Conservation (phyloP, 2,888 invertebrate genomes). For the Tanytarsus gracilentus region DNA sequence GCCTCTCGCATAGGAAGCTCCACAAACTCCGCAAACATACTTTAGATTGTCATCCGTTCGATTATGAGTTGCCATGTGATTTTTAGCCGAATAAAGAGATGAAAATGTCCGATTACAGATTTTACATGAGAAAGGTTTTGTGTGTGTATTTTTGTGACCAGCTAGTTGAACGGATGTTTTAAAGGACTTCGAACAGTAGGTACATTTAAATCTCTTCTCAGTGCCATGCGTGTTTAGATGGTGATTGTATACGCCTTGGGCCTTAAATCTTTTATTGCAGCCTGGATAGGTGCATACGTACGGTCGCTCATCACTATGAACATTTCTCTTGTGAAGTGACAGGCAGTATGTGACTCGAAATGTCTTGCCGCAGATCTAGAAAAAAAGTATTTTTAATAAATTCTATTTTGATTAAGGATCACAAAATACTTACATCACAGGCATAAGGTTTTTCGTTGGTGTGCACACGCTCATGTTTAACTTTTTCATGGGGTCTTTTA, state of each 20-base stretch:
- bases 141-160: slow-evolving; percentile 72
- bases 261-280: slow-evolving; percentile 66
- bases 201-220: slow-evolving; percentile 65
- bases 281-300: slow-evolving; percentile 55
- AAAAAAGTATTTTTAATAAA: background rate
- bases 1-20: slow-evolving; percentile 62
- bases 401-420: background rate
- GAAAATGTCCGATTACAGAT: slow-evolving; percentile 71
- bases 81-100: slow-evolving; percentile 64
- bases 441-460: slow-evolving; percentile 64
- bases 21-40: slow-evolving; percentile 60
- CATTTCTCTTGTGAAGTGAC: slow-evolving; percentile 66
- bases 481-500: slow-evolving; percentile 67
- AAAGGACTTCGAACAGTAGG: slow-evolving; percentile 68
- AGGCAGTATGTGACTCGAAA: slow-evolving; percentile 73
- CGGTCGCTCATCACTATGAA: slow-evolving; percentile 64
- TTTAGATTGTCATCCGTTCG: slow-evolving; percentile 57
- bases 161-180: slow-evolving; percentile 71
- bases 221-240: slow-evolving; percentile 66
- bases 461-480: slow-evolving; percentile 63
- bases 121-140: slow-evolving; percentile 67
- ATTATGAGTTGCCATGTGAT: slow-evolving; percentile 66
- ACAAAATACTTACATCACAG: slow-evolving; percentile 41
- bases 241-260: slow-evolving; percentile 70
- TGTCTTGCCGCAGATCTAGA: slow-evolving; percentile 68